A percentile compares a stretch with the other conserved stretches of the same genome.
Evolutionary conservation across 1,140 invertebrate genomes (phyloP).

Genomic region (Musca vetustissima): DNA sequence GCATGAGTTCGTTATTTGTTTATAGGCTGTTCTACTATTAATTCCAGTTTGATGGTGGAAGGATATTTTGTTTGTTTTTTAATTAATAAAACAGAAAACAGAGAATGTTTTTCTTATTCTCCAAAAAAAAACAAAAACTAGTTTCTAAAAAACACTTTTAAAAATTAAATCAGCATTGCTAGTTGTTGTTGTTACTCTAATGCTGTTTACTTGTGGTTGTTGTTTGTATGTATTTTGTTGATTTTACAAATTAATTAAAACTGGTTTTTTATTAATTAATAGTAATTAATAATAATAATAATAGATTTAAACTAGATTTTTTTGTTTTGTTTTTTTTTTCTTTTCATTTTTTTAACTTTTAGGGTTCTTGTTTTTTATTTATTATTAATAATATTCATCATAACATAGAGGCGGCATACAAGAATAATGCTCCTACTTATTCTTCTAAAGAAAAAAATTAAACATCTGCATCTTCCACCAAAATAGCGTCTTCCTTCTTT

Average conservation of each 20-base stretch:
- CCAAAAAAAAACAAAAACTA: no score
- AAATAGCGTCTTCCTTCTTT: conserved; percentile 9
- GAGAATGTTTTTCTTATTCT: no score
- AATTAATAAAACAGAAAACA: no score
- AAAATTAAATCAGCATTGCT: neutral
- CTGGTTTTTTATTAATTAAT: no score
- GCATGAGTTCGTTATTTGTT: no score
- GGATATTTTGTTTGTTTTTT: no score
- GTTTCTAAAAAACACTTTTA: no score
- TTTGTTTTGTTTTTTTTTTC: neutral
- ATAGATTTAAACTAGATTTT: conserved; percentile 3
- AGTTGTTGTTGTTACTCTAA: neutral
- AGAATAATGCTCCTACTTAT: conserved; percentile 18
- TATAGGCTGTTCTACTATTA: no score
- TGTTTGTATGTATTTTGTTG: conserved; percentile 3
- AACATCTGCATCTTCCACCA: no score
- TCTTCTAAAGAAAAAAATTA: no score
- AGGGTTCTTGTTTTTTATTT: neutral
- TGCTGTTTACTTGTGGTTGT: conserved; percentile 1
- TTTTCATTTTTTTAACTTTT: conserved; percentile 1
- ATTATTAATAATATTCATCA: neutral
- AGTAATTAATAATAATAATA: no score
- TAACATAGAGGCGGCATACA: conserved; percentile 19
- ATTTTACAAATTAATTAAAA: conserved; percentile 15
- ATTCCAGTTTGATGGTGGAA: no score